phyloP scores from a whole-genome alignment of 2,797 vertebrate species.

The Sebastes iracundus region DNA sequence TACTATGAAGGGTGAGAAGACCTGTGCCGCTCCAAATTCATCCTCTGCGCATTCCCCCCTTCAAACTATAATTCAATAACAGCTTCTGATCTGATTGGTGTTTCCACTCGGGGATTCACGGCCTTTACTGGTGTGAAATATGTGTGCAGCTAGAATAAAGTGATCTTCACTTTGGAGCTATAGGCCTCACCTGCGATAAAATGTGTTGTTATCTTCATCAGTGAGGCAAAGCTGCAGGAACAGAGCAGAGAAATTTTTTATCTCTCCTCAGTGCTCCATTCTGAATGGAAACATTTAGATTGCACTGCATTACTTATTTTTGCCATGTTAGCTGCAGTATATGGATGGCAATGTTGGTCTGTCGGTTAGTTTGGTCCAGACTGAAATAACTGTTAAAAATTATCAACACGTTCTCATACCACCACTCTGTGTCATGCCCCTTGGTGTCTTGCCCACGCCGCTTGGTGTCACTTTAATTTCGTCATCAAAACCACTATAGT shows the following conservation, averaged over 20 bases:
- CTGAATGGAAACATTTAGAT: not conserved
- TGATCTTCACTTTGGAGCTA: constrained; percentile 26
- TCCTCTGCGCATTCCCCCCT: constrained; percentile 8
- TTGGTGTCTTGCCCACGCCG: too few relatives aligned
- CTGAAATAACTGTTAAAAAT: too few relatives aligned
- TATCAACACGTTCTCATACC: too few relatives aligned
- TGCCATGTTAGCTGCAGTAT: not conserved
- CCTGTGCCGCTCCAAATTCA: constrained; percentile 32
- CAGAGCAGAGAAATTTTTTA: not conserved
- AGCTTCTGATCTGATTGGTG: constrained; percentile 56
- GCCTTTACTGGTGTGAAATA: constrained; percentile 39
- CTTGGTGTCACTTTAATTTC: too few relatives aligned
- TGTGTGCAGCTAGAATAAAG: constrained; percentile 40
- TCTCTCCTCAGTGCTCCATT: not conserved
- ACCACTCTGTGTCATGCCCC: too few relatives aligned
- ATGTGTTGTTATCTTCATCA: constrained; percentile 44
- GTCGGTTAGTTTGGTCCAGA: too few relatives aligned
- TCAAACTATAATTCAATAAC: constrained; percentile 59
- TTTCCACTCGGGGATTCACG: constrained; percentile 45
- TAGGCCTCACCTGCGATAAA: constrained; percentile 6
- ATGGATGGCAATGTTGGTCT: not conserved
- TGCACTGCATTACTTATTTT: not conserved
- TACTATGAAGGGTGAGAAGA: constrained; percentile 12
- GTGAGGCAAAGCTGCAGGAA: not conserved
- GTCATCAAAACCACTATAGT: too few relatives aligned